Base-by-base conservation (phyloP, 2,888 invertebrate genomes). In the Agrotis segetum region DNA sequence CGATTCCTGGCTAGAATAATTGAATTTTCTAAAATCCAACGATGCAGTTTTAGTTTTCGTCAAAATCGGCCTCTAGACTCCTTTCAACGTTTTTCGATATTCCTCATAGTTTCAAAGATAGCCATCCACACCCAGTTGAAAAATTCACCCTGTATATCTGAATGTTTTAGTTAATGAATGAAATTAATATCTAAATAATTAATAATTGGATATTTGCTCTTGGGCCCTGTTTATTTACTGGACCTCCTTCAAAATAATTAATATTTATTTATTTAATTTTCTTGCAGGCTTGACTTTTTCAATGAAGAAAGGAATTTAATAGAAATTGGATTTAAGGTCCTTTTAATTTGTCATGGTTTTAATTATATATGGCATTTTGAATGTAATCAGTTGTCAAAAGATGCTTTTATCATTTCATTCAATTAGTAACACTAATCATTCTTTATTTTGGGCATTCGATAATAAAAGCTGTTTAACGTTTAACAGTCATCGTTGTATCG, bases 181-280 rank as follows among this genome's bases (percentile, higher is more conserved):
- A 29, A 29, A 56, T 55, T 13, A 29, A 40, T 40, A 11, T 40
- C 40, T 40, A 11, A 40, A 40, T 40, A 40, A 40, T 40, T 40
- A 40, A 40, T 40, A 40, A 17, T 17, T 29, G 24, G 9, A 0
- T 60, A 64, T 61, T 63, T 1, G 21, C 21, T 65, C 53, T 11
- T 58, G 40, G 53, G 47, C 29, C 53, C 55, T n/a, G 56, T 61
- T 67, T 65, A 40, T 19, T 53, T 21, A 44, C 19, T 19, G 34
- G 1, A 1, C 34, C 34, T 34, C 34, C 34, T 34, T n/a, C 0
- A 13, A n/a, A 56, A 34, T n/a, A 56, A 34, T 14, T n/a, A n/a
- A 34, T 55, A n/a, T 5, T 55, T 34, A n/a, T n/a, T n/a, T 5
- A n/a, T 29, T 29, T 21, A n/a, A 13, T 56, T 56, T n/a, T 56